Base-by-base conservation (phyloP, 2,888 invertebrate species). In the Lasioglossum calceatum region DNA sequence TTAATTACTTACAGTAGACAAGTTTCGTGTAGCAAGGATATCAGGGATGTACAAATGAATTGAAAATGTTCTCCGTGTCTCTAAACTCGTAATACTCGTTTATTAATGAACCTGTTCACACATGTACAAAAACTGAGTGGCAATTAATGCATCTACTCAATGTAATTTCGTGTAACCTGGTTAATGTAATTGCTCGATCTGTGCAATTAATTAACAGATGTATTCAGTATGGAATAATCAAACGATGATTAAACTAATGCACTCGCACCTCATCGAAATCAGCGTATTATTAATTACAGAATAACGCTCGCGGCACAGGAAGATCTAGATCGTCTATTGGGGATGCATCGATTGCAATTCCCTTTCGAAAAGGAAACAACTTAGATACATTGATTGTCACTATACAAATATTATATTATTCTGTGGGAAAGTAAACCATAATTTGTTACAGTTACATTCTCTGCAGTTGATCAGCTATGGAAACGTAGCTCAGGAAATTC, bases 161-260 rank as follows among this genome's bases (percentile, higher is more conserved):
- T 23, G 0, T 44, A 64, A 14, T 71, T n/a, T 42, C n/a, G 14
- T 42, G 14, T 19, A 77, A 47, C 44, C 4, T 44, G 44, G 32
- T 12, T 36, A 42, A 77, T 42, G 10, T 77, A 61, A 77, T 77
- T 50, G 16, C 50, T 23, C 32, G 19, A 27, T 36, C 50, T 27
- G 8, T 14, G 39, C 77, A 72, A 82, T 77, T 82, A 77, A 83
- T 83, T 81, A 79, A 83, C 71, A 36, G n/a, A 23, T 36, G 23
- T 70, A 70, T 70, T 70, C 39, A 23, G 39, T 1, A 39, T 23
- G 39, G 39, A 39, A 81, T 83, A 75, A 83, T 83, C 58, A 54
- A 81, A 84, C 50, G 72, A 64, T 32, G 64, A 73, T 77, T 77
- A 77, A 73, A 82, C 44, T 82, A 84, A 67, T 82, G 50, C 36